Percentiles rank a stretch among this genome's conserved stretches.
Conservation (phyloP, 2,888 invertebrate genomes). For the Vandiemenella viatica region DNA sequence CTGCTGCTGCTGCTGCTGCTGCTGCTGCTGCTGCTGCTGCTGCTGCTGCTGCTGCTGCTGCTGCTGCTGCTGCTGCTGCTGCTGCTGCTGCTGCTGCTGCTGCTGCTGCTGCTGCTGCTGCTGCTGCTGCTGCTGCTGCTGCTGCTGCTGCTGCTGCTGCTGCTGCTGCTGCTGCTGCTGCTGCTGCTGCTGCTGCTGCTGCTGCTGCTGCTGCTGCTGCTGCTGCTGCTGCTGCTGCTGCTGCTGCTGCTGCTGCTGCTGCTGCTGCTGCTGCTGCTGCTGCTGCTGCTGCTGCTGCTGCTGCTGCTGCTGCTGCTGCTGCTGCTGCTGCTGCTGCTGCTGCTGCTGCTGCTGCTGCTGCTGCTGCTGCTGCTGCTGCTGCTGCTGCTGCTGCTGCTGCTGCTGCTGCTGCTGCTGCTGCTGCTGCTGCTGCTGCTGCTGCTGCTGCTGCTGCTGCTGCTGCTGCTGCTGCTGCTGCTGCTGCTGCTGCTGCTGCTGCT, state of each 20-base stretch:
- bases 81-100: neutral
- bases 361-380: slow-evolving; percentile 4
- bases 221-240: slow-evolving; percentile 5
- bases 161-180: slow-evolving; percentile 5
- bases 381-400: slow-evolving; percentile 4
- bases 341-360: slow-evolving; percentile 2
- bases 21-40: neutral
- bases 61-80: neutral
- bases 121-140: neutral
- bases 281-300: slow-evolving; percentile 4
- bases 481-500: slow-evolving; percentile 4
- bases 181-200: slow-evolving; percentile 5
- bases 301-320: slow-evolving; percentile 2
- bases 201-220: slow-evolving; percentile 5
- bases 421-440: slow-evolving; percentile 4
- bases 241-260: slow-evolving; percentile 4
- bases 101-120: neutral
- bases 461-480: slow-evolving; percentile 4
- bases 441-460: slow-evolving; percentile 3
- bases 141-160: neutral
- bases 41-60: neutral
- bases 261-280: slow-evolving; percentile 3
- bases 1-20: neutral
- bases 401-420: slow-evolving; percentile 4
- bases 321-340: slow-evolving; percentile 3